A percentile compares a stretch with the other conserved stretches of the same genome.
Conservation (phyloP, 2,797 vertebrate species). For the Acrocephalus scirpaceus region DNA sequence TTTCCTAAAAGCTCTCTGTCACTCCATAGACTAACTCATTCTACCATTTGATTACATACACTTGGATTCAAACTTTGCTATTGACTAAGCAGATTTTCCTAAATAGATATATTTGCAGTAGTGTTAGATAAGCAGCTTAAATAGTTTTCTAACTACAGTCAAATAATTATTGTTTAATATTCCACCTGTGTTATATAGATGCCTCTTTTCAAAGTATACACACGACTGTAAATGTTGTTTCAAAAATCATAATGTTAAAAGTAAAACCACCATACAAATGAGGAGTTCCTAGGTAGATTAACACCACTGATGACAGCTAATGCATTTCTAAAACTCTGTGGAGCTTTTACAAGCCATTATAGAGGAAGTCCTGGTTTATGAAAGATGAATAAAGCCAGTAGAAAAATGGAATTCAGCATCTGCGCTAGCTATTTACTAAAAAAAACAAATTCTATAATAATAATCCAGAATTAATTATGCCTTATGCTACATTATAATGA, state of each 20-base stretch:
- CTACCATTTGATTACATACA: not conserved
- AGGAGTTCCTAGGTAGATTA: conserved; percentile 40
- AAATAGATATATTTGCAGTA: not conserved
- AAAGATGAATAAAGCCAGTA: conserved; percentile 75
- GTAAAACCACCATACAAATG: conserved; percentile 19
- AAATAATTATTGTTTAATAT: conserved; percentile 33
- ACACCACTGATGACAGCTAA: conserved; percentile 47
- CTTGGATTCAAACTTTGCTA: not conserved
- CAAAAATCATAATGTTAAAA: conserved; percentile 28
- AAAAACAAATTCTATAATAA: not conserved
- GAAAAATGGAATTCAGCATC: conserved; percentile 71
- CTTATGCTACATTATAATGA: conserved; percentile 71
- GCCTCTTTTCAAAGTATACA: not conserved
- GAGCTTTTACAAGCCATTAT: conserved; percentile 68
- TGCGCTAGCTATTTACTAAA: conserved; percentile 70
- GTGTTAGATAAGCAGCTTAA: conserved; percentile 10
- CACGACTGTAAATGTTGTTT: not conserved
- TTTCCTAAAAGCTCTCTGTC: not conserved
- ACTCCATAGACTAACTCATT: not conserved
- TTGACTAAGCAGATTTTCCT: not conserved
- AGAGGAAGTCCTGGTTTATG: conserved; percentile 70
- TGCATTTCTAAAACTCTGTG: conserved; percentile 67
- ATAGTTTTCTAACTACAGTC: conserved; percentile 30
- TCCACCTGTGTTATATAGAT: not conserved
- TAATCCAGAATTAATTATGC: conserved; percentile 74